A percentile compares a stretch with the other conserved stretches of the same genome.
phyloP scores from a whole-genome alignment of 2,113 vertebrate genomes.

The Gymnorhina tibicen region DNA sequence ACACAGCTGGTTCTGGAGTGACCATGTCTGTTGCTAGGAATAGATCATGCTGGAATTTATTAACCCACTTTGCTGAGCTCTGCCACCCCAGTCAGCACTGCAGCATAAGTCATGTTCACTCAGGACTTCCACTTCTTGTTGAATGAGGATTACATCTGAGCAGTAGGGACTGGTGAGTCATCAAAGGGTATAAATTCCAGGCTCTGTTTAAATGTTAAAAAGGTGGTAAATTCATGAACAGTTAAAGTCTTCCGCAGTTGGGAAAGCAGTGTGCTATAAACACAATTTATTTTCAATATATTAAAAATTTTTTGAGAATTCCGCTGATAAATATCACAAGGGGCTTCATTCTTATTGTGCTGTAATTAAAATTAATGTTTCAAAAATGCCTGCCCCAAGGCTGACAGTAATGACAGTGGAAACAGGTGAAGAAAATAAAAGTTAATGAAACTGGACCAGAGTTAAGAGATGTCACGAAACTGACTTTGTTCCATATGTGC shows the following conservation, averaged over 20 bases:
- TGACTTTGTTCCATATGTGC: background rate
- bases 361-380: slow-evolving; percentile 37
- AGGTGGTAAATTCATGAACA: slow-evolving; percentile 29
- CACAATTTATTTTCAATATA: slow-evolving; percentile 39
- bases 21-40: background rate
- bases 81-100: background rate
- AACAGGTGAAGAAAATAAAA: slow-evolving; percentile 39
- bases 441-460: slow-evolving; percentile 37
- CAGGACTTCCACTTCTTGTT: background rate
- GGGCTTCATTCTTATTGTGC: background rate
- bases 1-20: background rate
- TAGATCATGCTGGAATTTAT: background rate
- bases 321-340: background rate
- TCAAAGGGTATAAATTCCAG: slow-evolving; percentile 25
- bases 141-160: slow-evolving; percentile 41
- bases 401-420: background rate
- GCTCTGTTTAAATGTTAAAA: slow-evolving; percentile 44
- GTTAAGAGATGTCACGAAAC: slow-evolving; percentile 8
- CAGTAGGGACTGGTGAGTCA: slow-evolving; percentile 15
- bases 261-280: slow-evolving; percentile 13
- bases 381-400: background rate
- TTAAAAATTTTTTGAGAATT: slow-evolving; percentile 12
- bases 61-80: background rate
- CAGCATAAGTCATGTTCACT: background rate
- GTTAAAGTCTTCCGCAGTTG: background rate